phyloP scores from a whole-genome alignment of 2,888 invertebrate species.

The Athripsodes cinereus region DNA sequence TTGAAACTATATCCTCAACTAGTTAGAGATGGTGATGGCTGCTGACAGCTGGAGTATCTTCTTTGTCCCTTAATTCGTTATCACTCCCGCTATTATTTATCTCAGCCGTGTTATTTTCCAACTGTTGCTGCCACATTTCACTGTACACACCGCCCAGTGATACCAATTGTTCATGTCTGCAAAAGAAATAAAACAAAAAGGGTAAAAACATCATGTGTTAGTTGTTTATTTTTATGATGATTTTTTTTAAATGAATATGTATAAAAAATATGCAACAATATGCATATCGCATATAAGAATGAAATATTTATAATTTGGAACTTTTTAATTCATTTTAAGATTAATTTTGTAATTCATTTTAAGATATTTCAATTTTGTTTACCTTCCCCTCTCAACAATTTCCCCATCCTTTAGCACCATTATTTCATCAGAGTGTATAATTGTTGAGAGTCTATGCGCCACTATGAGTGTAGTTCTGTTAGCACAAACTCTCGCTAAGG shows the following conservation, averaged over 20 bases:
- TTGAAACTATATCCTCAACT: too few relatives aligned
- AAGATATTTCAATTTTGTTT: too few relatives aligned
- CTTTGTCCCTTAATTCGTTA: constrained; percentile 3
- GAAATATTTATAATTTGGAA: too few relatives aligned
- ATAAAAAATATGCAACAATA: too few relatives aligned
- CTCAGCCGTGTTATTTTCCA: constrained; percentile 42
- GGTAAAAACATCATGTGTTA: too few relatives aligned
- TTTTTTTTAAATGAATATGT: too few relatives aligned
- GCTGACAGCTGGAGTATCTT: neutral
- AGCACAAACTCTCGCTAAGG: constrained; percentile 67
- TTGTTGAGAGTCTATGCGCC: constrained; percentile 90
- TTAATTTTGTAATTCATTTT: neutral
- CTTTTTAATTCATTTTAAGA: too few relatives aligned
- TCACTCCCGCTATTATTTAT: constrained; percentile 15
- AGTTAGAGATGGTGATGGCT: constrained; percentile 7
- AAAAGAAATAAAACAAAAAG: constrained; percentile 31
- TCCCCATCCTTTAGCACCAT: constrained; percentile 86
- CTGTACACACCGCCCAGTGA: constrained; percentile 70
- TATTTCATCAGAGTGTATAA: constrained; percentile 93
- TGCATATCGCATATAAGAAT: too few relatives aligned
- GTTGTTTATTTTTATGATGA: too few relatives aligned
- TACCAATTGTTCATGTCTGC: constrained; percentile 70
- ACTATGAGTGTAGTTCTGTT: constrained; percentile 91
- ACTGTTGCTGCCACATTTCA: constrained; percentile 90
- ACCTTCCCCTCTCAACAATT: constrained; percentile 84